Evolutionary conservation across 2,888 invertebrate species (phyloP), one percentile per base, ranked within the genome.

Genomic region (Thelaira solivaga): DNA sequence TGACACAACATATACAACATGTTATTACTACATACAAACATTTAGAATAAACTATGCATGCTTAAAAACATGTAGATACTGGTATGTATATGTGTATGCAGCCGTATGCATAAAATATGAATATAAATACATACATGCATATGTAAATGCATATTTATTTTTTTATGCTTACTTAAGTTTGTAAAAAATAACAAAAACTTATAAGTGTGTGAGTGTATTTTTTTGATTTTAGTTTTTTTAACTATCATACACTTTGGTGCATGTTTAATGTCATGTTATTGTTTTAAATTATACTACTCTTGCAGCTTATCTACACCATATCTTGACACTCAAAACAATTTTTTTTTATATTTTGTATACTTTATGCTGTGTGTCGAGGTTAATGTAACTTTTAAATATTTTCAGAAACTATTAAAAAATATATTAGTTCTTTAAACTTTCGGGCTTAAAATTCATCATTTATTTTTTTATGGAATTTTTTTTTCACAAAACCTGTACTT

Each of bases 251-350:
- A 76, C 59, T 79, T 76, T 72, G 80, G 79, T 81, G 76, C 76
- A 80, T 81, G 80, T 76, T 74, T 80, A 76, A 81, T 79, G 79
- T 80, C 81, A 74, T 81, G 81, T 80, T 81, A 81, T 81, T 79
- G 79, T 81, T 81, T 81, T 77, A 80, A 80, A 80, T 81, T 80
- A 76, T 76, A 51, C 57, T 80, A 41, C 68, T 73, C 69, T 62
- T 72, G 43, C 51, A 74, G 74, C 71, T 80, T 80, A 81, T 81
- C 80, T 75, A 8, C 68, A 55, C 67, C 61, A 80, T 74, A 73
- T 71, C 69, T 79, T 79, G 79, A 62, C 73, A 79, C 78, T 80
- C 72, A 75, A 51, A 62, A 31, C 57, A 57, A 18, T 16, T 4
- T 26, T 13, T 29, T 22, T 49, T 11, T 11, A 16, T 57, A 7